Evolutionary conservation across 2,797 vertebrate species (phyloP).

Genomic region (Aotus griseimembra): DNA sequence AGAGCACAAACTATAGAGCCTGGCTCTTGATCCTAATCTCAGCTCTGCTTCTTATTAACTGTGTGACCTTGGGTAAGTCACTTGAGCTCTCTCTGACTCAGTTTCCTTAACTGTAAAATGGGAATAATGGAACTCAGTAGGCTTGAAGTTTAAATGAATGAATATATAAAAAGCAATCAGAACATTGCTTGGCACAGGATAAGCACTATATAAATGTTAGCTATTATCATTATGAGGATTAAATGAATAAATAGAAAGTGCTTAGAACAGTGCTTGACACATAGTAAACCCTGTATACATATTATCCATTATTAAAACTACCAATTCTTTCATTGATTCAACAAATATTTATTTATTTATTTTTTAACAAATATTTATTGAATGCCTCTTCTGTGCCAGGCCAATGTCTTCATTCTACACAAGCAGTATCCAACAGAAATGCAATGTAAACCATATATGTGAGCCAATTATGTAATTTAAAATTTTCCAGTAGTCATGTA

Average conservation of each 20-base stretch:
- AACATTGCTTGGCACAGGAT: not conserved
- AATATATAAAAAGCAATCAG: conserved; percentile 16
- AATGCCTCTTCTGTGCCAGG: not conserved
- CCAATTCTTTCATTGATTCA: not conserved
- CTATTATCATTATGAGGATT: not conserved
- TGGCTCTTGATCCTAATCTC: not conserved
- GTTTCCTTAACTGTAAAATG: not conserved
- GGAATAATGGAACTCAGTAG: not conserved
- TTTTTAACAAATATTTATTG: not conserved
- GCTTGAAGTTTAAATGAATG: conserved; percentile 19
- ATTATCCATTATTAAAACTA: not conserved
- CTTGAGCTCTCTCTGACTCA: not conserved
- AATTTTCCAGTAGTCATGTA: not conserved
- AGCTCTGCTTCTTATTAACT: not conserved
- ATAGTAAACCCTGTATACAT: not conserved
- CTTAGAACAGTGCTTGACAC: not conserved
- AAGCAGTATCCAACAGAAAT: not conserved
- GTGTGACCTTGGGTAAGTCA: not conserved
- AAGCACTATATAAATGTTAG: conserved; percentile 15
- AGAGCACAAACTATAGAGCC: not conserved
- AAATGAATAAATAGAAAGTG: not conserved
- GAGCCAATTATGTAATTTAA: not conserved
- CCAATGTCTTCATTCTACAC: not conserved
- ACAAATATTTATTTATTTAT: not conserved
- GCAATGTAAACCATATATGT: not conserved